These are phyloP conservation scores for Gymnobelideus leadbeateri DNA, from an alignment of 2,113 vertebrate genomes.

Conservation along the genomic window DNA sequence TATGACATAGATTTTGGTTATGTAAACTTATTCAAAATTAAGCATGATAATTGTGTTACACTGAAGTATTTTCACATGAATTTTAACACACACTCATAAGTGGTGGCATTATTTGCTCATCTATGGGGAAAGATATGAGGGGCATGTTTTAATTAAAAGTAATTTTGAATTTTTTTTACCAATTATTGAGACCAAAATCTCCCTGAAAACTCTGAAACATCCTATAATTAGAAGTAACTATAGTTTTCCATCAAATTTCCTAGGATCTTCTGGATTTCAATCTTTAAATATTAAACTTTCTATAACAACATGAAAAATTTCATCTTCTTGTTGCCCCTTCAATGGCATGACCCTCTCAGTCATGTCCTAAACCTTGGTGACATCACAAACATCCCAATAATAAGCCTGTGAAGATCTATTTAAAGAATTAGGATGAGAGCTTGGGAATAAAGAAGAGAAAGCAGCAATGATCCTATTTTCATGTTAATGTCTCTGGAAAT, in stretches of 20 bases:
- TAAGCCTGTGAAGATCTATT: constrained; percentile 62
- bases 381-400: constrained; percentile 53
- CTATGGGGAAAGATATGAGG: constrained; percentile 32
- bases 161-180: constrained; percentile 38
- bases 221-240: constrained; percentile 30
- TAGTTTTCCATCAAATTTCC: constrained; percentile 20
- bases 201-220: constrained; percentile 22
- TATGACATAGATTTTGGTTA: neutral
- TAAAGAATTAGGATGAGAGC: constrained; percentile 65
- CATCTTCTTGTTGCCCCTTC: constrained; percentile 17
- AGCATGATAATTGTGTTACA: constrained; percentile 27
- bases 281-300: constrained; percentile 7
- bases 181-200: constrained; percentile 55
- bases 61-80: constrained; percentile 47
- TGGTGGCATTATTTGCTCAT: constrained; percentile 48
- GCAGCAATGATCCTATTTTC: constrained; percentile 60
- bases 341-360: constrained; percentile 48
- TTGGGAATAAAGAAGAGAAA: constrained; percentile 72
- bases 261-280: neutral
- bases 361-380: constrained; percentile 6
- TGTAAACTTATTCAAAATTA: neutral
- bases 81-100: constrained; percentile 45
- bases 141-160: constrained; percentile 52
- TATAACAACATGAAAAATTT: constrained; percentile 38
- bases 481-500: constrained; percentile 73